Evolutionary conservation across 2,113 vertebrate species (phyloP), one percentile per base, ranked within the genome.

Genomic region (Corydoras sp.): DNA sequence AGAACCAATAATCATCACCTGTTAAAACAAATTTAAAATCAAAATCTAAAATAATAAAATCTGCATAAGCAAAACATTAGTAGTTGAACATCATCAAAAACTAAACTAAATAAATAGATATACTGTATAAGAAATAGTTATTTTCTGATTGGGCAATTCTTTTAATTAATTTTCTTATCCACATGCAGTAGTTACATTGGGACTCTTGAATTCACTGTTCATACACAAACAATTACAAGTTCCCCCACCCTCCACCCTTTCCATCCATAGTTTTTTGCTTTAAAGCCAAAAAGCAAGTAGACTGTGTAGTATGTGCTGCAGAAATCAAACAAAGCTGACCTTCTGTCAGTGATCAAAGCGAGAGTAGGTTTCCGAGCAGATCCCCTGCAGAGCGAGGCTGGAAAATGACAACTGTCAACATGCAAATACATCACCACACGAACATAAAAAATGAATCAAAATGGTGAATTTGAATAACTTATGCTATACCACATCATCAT

Each of bases 311-410:
- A 63, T 56, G 74, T 72, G 67, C 53, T 43, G 62, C 15, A 73
- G 74, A 83, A 83, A 86, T 85, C 69, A 81, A 86, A 87, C 77
- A 75, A 70, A 69, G 71, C 81, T 81, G 81, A 87, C 86, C 86
- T 85, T 87, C 86, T 85, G 76, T 73, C 73, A 68, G 75, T 83
- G 83, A 89, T 90, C 85, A 86, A 89, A 88, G 86, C 70, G n/a
- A 73, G 71, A 65, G 75, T 62, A 63, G 10, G 54, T 79, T 74
- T 65, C 74, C 8, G 51, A 35, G 54, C 24, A 55, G 68, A 72
- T 59, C 60, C 71, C 75, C 72, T 74, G 59, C 15, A n/a, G 67
- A 69, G 31, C 32, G 63, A 69, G 51, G 30, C 29, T 69, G 54
- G 73, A 14, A 65, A 62, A 69, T 29, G 61, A 63, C 51, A 58